A percentile compares a stretch with the other conserved stretches of the same genome.
Evolutionary conservation across 2,888 invertebrate genomes (phyloP).

Genomic region (Drosophila atripex): DNA sequence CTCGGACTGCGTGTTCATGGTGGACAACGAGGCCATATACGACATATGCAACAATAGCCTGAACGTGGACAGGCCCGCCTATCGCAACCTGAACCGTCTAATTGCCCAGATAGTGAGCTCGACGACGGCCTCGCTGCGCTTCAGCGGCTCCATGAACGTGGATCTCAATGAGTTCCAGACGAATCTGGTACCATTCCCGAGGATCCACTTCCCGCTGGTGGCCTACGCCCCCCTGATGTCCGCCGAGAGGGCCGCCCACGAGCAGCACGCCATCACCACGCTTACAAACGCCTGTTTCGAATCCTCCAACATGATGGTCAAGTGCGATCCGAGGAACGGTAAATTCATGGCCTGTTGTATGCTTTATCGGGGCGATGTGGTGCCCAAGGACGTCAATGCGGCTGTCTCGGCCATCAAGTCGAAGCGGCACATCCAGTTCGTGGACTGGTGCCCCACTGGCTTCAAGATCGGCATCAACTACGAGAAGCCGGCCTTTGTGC

Average conservation of each 20-base stretch:
- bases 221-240: slow-evolving; percentile 82
- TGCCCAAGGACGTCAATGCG: slow-evolving; percentile 94
- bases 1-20: slow-evolving; percentile 96
- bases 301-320: slow-evolving; percentile 94
- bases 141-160: slow-evolving; percentile 95
- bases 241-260: slow-evolving; percentile 75
- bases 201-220: slow-evolving; percentile 88
- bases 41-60: slow-evolving; percentile 94
- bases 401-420: slow-evolving; percentile 92
- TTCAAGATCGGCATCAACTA: slow-evolving; percentile 95
- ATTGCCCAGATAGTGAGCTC: slow-evolving; percentile 92
- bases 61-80: slow-evolving; percentile 89
- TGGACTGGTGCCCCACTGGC: slow-evolving; percentile 98
- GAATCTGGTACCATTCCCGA: slow-evolving; percentile 95
- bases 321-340: slow-evolving; percentile 92
- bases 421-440: slow-evolving; percentile 91
- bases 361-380: slow-evolving; percentile 95
- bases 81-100: slow-evolving; percentile 88
- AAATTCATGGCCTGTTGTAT: slow-evolving; percentile 96
- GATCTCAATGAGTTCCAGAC: slow-evolving; percentile 96
- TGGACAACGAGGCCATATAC: slow-evolving; percentile 98
- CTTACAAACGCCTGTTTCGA: slow-evolving; percentile 96
- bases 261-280: slow-evolving; percentile 86
- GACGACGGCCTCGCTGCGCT: slow-evolving; percentile 93
- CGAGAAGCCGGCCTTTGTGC: slow-evolving; percentile 91